Evolutionary conservation across 2,888 invertebrate species (phyloP).

Genomic region (Standfussiana lucernea): DNA sequence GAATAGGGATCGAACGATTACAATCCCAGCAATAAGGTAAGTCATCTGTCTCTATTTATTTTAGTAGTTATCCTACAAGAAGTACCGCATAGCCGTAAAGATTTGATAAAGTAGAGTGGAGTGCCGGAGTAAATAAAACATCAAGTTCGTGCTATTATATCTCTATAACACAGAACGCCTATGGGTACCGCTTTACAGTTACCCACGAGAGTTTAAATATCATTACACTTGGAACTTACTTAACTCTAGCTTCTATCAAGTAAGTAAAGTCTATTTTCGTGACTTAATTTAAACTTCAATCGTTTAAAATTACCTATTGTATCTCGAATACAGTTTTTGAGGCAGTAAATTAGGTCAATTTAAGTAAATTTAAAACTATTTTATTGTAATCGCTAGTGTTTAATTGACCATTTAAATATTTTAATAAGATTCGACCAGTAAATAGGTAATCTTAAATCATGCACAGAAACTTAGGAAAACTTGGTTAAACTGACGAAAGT

Average conservation of each 20-base stretch:
- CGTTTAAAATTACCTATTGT: background rate
- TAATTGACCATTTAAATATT: constrained; percentile 2
- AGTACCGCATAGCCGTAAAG: constrained; percentile 23
- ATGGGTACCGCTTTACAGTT: constrained; percentile 39
- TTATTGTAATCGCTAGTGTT: background rate
- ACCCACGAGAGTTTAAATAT: constrained; percentile 28
- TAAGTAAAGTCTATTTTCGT: constrained; percentile 10
- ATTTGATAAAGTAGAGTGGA: constrained; percentile 45
- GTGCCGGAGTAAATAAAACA: constrained; percentile 55
- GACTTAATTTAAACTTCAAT: constrained; percentile 3
- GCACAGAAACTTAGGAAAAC: constrained; percentile 7
- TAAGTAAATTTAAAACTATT: background rate
- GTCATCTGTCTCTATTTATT: constrained; percentile 61
- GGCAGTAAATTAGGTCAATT: background rate
- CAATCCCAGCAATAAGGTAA: constrained; percentile 81
- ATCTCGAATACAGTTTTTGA: background rate
- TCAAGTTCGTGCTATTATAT: constrained; percentile 37
- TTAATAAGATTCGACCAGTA: background rate
- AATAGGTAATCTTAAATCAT: background rate
- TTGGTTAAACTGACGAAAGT: constrained; percentile 20
- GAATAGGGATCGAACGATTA: constrained; percentile 84
- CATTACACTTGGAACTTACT: constrained; percentile 29
- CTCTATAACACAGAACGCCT: constrained; percentile 35
- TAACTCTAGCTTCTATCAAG: constrained; percentile 14
- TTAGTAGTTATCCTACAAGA: constrained; percentile 2